Evolutionary conservation across 1,140 invertebrate species (phyloP), one percentile per base, ranked within the genome.

Genomic region (Paramacrobiotus metropolitanus): DNA sequence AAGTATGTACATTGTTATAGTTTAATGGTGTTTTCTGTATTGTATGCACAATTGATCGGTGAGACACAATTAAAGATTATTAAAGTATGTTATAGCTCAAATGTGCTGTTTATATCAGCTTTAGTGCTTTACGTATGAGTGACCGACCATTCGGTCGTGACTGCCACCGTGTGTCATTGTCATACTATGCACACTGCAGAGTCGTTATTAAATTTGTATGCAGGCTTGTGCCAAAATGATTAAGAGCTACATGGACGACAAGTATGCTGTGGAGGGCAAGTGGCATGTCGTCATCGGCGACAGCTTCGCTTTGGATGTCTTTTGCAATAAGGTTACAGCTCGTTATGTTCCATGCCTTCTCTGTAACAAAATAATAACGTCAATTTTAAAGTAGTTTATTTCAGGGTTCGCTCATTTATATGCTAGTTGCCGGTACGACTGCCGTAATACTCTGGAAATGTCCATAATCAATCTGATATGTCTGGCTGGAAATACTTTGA

Each of bases 361-460:
- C 28, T 20, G 15, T 24, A 20, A 20, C 24, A 28, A 15, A 15
- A 24, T 15, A 20, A 9, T 15, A 55, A 9, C 4, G 15, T 24
- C 15, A 55, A 15, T 20, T 20, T 20, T 55, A 55, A 20, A 20
- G 48, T 55, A 55, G 4, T 24, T 55, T 55, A 55, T 55, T 24
- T 24, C 48, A 55, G 48, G 28, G 28, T 55, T 55, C 48, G 15
- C 24, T 55, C 9, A 28, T 55, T 9, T 55, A 55, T 55, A 15
- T 55, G 4, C 48, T 55, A 9, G 24, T 55, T 24, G 48, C 15
- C 28, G 48, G 48, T 9, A 55, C 48, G 4, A 55, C 48, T 15
- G 48, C 48, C 9, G 48, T 55, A 9, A 55, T 55, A 15, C 9
- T 55, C 4, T 55, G 48, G 48, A 55, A 55, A 55, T 55, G 48